These are phyloP conservation scores for Chrysemys picta DNA, from an alignment of 2,113 vertebrate genomes.

Conservation along the genomic window DNA sequence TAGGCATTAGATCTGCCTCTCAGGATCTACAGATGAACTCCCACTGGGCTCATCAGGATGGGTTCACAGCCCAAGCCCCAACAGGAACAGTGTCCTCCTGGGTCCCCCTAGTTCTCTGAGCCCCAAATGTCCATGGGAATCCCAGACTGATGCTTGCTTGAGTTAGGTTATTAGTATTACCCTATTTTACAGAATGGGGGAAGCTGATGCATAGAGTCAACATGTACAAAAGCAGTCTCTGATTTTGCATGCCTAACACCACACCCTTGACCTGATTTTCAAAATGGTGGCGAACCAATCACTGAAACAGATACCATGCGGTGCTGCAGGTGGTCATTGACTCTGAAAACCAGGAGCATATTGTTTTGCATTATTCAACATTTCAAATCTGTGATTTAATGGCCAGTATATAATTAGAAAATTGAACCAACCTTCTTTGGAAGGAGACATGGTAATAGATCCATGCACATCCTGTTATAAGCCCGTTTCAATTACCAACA, in stretches of 20 bases:
- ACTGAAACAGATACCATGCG: background rate
- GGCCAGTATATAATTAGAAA: background rate
- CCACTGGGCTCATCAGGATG: too few species aligned
- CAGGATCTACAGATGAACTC: background rate
- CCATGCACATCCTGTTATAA: background rate
- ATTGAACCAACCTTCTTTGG: background rate
- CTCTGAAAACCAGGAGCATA: background rate
- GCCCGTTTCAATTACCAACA: background rate
- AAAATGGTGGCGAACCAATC: background rate
- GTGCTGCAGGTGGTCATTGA: background rate
- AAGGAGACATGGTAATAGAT: background rate
- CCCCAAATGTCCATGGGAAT: background rate
- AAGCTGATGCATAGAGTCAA: background rate
- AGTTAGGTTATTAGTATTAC: background rate
- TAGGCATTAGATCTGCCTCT: background rate
- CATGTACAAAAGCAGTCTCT: background rate
- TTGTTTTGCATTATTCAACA: background rate
- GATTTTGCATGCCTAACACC: background rate
- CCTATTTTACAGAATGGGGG: background rate
- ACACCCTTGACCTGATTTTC: background rate
- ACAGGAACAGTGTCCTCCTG: background rate
- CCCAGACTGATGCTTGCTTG: background rate
- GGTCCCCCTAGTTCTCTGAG: background rate
- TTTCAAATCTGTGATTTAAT: background rate
- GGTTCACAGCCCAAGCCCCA: background rate